Base-by-base conservation (phyloP, 1,140 invertebrate genomes). In the Drosophila lacertosa region DNA sequence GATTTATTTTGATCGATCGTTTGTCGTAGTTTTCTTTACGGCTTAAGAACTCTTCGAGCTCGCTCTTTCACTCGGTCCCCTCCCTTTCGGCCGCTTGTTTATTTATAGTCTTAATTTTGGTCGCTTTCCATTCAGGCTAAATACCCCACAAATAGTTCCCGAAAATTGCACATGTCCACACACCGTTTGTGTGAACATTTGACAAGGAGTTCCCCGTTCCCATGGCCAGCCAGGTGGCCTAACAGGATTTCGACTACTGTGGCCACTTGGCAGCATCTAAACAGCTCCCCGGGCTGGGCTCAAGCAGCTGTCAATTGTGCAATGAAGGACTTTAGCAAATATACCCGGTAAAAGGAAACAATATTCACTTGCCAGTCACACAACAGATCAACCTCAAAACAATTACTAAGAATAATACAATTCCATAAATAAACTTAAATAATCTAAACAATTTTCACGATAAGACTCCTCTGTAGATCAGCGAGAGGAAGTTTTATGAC, bases 1-100 rank as follows among this genome's bases (percentile, higher is more conserved):
- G 80, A 84, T 84, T 86, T 84, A 84, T 84, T 86, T 84, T 84
- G 80, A 84, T 84, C 81, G 80, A 84, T 84, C 81, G 82, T 55
- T 66, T 58, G 35, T 55, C 29, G 48, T 50, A 50, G 47, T 66
- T 72, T 62, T 75, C 73, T 26, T 57, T 80, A 60, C 15, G 73
- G 77, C 81, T 86, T 84, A 66, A 47, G 35, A 79, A 59, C 58
- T 55, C 45, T 54, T 20, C 35, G 42, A 15, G 24, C 35, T 47
- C 35, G 11, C n/a, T 55, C 39, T 45, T 22, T 33, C 13, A 18
- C 22, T 37, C 32, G n/a, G n/a, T 47, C 22, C 39, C 24, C 51
- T 57, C 11, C 29, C 32, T 47, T 65, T 62, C 45, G 18, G 60
- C 66, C 44, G 22, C 55, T 66, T 86, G 77, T 86, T 86, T 84